phyloP scores from a whole-genome alignment of 2,797 vertebrate species.

The Poeciliopsis paucimaculata region DNA sequence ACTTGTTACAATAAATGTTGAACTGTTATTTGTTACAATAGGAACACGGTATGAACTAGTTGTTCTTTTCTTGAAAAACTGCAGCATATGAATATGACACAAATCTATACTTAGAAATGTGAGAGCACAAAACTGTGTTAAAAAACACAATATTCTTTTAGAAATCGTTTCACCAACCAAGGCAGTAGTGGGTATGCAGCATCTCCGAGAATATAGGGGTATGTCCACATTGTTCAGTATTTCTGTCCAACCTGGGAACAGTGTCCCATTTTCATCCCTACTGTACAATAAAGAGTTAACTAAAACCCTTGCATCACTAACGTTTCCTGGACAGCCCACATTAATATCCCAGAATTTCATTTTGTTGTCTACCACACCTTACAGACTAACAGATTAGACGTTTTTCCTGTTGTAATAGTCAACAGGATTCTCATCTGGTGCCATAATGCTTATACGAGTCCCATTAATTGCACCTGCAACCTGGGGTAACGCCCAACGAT shows the following conservation, averaged over 20 bases:
- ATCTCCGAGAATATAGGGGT: neutral
- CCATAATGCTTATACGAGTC: neutral
- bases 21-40: neutral
- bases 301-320: neutral
- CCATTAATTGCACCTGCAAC: neutral
- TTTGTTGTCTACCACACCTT: neutral
- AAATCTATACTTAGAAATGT: too few relatives aligned
- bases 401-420: neutral
- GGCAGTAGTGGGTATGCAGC: neutral
- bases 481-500: neutral
- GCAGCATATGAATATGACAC: neutral
- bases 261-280: neutral
- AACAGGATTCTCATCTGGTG: neutral
- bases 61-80: neutral
- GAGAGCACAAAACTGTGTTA: too few relatives aligned
- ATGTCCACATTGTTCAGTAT: neutral
- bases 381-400: neutral
- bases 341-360: slow-evolving; percentile 2
- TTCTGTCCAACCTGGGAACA: neutral
- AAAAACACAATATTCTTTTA: neutral
- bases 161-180: neutral
- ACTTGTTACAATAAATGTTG: neutral
- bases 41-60: too few relatives aligned
- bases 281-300: neutral
- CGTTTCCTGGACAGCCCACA: neutral